phyloP scores from a whole-genome alignment of 2,888 invertebrate genomes.

The Diabrotica balteata region DNA sequence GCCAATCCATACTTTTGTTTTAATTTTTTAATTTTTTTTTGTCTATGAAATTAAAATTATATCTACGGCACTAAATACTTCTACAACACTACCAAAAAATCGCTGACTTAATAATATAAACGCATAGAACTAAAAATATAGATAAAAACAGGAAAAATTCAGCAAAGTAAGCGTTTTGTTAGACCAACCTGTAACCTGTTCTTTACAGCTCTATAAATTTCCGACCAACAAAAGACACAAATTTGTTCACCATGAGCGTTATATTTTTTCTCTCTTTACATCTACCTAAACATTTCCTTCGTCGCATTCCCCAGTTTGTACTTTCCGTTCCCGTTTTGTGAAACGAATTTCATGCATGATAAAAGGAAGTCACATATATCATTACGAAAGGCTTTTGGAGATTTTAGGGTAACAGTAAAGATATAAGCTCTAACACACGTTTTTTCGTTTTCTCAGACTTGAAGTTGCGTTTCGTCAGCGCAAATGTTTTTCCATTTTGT shows the following conservation, averaged over 20 bases:
- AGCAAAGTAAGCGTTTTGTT: too few species aligned
- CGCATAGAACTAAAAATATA: too few species aligned
- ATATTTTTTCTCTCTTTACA: conserved; percentile 22
- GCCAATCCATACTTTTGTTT: too few species aligned
- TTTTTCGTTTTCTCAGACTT: conserved; percentile 16
- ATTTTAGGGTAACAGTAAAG: conserved; percentile 34
- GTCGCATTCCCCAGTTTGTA: conserved; percentile 28
- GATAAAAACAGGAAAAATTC: too few species aligned
- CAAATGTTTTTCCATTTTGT: conserved; percentile 23
- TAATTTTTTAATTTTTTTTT: too few species aligned
- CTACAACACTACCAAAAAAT: too few species aligned
- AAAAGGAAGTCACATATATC: conserved; percentile 40
- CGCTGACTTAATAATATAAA: too few species aligned
- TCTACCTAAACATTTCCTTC: conserved; percentile 34
- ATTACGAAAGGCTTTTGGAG: conserved; percentile 37
- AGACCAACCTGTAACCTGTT: conserved; percentile 14
- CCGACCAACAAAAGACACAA: conserved; percentile 29
- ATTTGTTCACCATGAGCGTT: conserved; percentile 28
- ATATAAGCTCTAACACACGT: conserved; percentile 31
- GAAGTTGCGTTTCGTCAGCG: conserved; percentile 20
- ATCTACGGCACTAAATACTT: too few species aligned
- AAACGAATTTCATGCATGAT: conserved; percentile 37
- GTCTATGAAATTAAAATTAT: too few species aligned
- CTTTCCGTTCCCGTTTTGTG: conserved; percentile 33
- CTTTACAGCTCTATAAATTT: conserved; percentile 26